Evolutionary conservation across 2,113 vertebrate species (phyloP).

Genomic region (Coreoperca whiteheadi): DNA sequence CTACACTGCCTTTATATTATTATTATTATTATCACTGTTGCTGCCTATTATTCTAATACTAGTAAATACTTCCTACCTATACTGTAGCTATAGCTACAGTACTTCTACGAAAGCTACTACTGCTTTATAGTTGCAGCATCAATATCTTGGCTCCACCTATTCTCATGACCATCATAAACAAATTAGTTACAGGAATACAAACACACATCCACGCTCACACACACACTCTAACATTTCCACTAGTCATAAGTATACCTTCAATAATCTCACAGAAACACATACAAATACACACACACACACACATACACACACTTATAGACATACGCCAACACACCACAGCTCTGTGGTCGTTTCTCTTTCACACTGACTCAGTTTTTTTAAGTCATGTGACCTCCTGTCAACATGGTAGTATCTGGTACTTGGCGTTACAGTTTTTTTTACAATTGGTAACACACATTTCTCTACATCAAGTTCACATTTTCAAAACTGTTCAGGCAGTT

Average conservation of each 20-base stretch:
- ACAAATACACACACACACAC: background rate
- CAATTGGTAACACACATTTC: background rate
- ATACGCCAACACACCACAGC: conserved; percentile 24
- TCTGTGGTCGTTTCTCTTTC: conserved; percentile 35
- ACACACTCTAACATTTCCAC: conserved; percentile 30
- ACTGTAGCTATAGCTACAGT: background rate
- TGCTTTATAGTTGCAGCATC: background rate
- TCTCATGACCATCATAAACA: background rate
- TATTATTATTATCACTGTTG: background rate
- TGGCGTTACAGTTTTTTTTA: background rate
- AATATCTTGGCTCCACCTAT: background rate
- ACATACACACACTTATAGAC: background rate
- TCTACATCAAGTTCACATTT: background rate
- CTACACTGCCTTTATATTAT: background rate
- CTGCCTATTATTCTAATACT: background rate
- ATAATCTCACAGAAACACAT: background rate
- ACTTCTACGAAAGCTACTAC: background rate
- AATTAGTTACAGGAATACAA: conserved; percentile 34
- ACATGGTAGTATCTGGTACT: background rate
- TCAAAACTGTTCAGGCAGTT: background rate
- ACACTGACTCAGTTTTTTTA: conserved; percentile 24
- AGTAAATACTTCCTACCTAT: background rate
- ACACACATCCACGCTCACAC: background rate
- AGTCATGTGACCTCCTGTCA: conserved; percentile 29
- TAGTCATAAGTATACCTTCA: conserved; percentile 12